Percentiles rank a stretch among this genome's conserved stretches.
phyloP scores from a whole-genome alignment of 2,113 vertebrate species.

The Eulacestoma nigropectus region DNA sequence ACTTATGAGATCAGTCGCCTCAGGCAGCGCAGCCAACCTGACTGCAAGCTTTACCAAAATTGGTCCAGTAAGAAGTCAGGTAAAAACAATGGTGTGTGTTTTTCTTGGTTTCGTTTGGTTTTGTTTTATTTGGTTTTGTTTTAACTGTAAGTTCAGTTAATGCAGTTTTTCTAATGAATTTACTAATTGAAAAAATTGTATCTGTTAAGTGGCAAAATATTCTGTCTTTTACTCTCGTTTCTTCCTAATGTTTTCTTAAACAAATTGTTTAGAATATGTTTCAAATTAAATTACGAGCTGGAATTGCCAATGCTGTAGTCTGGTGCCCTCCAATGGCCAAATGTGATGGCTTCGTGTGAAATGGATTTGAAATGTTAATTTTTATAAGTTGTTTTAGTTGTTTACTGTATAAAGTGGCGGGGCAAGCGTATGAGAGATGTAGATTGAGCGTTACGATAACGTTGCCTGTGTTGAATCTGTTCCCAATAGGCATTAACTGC shows the following conservation, averaged over 20 bases:
- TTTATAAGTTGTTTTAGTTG: neutral
- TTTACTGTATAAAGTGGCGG: neutral
- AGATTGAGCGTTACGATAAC: neutral
- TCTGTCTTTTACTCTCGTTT: neutral
- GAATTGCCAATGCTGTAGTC: neutral
- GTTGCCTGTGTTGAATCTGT: neutral
- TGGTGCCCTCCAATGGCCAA: conserved; percentile 27
- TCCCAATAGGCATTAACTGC: conserved; percentile 81
- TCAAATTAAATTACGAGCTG: neutral
- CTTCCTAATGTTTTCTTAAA: neutral
- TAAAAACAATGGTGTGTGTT: conserved; percentile 49
- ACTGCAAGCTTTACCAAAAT: conserved; percentile 89
- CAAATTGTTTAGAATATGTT: neutral
- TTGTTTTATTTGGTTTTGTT: neutral
- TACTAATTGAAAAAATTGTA: neutral
- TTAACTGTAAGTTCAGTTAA: neutral
- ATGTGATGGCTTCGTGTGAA: neutral
- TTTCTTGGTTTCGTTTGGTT: neutral
- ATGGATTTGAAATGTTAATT: neutral
- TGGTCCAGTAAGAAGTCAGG: conserved; percentile 85
- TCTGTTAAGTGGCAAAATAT: neutral
- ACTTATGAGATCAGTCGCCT: conserved; percentile 84
- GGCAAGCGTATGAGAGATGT: neutral
- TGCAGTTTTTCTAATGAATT: neutral
- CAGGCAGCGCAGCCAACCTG: conserved; percentile 74